Evolutionary conservation across 1,140 invertebrate species (phyloP), one percentile per base, ranked within the genome.

Genomic region (Drosophila prosaltans): DNA sequence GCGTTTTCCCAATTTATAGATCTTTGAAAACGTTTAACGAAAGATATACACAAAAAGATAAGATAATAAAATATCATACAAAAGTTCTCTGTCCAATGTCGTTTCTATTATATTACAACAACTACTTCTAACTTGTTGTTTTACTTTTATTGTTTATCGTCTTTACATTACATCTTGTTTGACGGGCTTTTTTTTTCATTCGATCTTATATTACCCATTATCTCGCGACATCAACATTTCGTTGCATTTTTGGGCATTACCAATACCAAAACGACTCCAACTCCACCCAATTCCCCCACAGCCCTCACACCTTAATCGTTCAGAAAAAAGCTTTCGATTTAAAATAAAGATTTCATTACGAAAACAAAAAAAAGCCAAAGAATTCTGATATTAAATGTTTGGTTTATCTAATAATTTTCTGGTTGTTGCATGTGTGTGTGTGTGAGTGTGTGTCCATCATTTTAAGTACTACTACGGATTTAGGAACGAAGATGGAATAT

Each of bases 131-230:
- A 55, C 16, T 65, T 74, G 71, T 71, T 51, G 45, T 51, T 51
- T 51, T 16, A 16, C 6, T 51, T 51, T 83, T 80, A 72, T 81
- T 72, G 65, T 89, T 84, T 78, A 55, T 71, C 32, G 32, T 76
- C 63, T 70, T 54, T 69, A 61, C 59, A 51, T 67, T 26, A 48
- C 16, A 61, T 60, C 45, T 65, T 45, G 60, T 55, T 59, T 70
- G 54, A 65, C 60, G 48, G 39, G 28, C 4, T 30, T 11, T 40
- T 40, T 40, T 11, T 5, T 36, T 11, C 5, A 11, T 40, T 11
- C 10, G 2, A 10, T 40, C 1, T 40, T 2, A 0, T 40, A 40
- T 10, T 40, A 40, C 3, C 39, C 43, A 45, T 48, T 21, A 48
- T 48, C 16, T 8, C 2, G 4, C 28, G 16, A 48, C 16, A 21